These are phyloP conservation scores for Lagorchestes hirsutus DNA, from an alignment of 2,797 vertebrate species.

Conservation along the genomic window DNA sequence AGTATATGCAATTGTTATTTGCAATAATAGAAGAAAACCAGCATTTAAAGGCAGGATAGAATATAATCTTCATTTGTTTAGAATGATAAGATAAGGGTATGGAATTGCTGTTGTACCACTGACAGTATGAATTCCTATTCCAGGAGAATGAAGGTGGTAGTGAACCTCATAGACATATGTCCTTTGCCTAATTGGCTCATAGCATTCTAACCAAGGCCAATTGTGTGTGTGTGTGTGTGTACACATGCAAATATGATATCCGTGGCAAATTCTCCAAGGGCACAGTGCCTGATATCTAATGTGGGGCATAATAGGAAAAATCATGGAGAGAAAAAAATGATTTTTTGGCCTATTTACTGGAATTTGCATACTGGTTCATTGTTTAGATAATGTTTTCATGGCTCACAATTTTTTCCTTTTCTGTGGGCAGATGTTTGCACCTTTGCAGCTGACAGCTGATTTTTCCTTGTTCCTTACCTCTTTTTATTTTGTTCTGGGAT, in stretches of 20 bases:
- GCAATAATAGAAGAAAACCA: not conserved
- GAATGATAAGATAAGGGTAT: not conserved
- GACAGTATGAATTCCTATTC: accelerated
- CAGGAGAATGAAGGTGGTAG: not conserved
- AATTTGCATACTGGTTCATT: slow-evolving; percentile 49
- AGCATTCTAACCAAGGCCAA: not conserved
- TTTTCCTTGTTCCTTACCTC: slow-evolving; percentile 63
- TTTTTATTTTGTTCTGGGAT: slow-evolving; percentile 42
- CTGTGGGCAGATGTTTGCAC: slow-evolving; percentile 75
- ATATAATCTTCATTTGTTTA: not conserved
- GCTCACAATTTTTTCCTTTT: slow-evolving; percentile 71
- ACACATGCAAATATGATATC: not conserved
- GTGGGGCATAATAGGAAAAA: not conserved
- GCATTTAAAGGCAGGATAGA: not conserved
- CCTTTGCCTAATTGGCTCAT: not conserved
- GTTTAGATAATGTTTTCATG: slow-evolving; percentile 71
- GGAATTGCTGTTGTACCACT: accelerated
- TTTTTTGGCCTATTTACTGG: slow-evolving; percentile 30
- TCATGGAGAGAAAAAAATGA: not conserved
- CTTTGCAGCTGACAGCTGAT: slow-evolving; percentile 77
- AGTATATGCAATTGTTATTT: not conserved
- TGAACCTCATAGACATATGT: not conserved
- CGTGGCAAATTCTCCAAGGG: not conserved
- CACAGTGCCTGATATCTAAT: not conserved
- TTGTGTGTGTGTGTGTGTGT: slow-evolving; percentile 10